Conservation (phyloP, 2,888 invertebrate species). For the Cartodere bifasciata region DNA sequence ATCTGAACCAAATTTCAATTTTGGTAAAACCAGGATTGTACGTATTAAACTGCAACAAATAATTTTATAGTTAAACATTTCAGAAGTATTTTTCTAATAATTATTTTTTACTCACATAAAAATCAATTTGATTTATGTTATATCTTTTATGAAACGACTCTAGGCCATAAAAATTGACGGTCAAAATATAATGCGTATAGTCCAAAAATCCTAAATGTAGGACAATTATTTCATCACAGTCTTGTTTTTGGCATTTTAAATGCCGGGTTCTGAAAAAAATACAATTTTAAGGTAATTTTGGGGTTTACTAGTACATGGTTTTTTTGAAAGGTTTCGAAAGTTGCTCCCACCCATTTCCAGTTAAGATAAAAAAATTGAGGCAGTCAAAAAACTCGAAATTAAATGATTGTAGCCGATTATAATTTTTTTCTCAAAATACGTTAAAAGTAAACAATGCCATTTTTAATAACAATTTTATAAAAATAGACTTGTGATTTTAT, state of each 20-base stretch:
- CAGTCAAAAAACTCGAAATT: no score
- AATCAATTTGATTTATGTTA: constrained; percentile 68
- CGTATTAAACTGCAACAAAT: constrained; percentile 72
- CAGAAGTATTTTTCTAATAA: constrained; percentile 1
- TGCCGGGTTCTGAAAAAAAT: constrained; percentile 53
- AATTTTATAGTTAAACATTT: constrained; percentile 1
- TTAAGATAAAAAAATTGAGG: not conserved
- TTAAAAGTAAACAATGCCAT: no score
- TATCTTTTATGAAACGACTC: constrained; percentile 75
- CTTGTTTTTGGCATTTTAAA: constrained; percentile 65
- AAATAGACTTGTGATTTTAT: no score
- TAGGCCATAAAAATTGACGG: constrained; percentile 71
- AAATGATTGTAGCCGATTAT: no score
- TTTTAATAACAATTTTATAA: no score
- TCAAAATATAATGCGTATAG: constrained; percentile 77
- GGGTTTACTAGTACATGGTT: not conserved
- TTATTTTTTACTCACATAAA: constrained; percentile 56
- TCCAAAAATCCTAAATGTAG: constrained; percentile 83
- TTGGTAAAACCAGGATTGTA: constrained; percentile 94
- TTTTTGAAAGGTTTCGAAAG: not conserved
- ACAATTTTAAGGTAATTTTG: not conserved
- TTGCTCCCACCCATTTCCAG: not conserved
- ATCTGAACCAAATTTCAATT: constrained; percentile 94
- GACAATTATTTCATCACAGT: constrained; percentile 78
- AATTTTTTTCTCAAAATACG: no score